These are phyloP conservation scores for Macaria liturata DNA, from an alignment of 2,888 invertebrate species.

Conservation along the genomic window DNA sequence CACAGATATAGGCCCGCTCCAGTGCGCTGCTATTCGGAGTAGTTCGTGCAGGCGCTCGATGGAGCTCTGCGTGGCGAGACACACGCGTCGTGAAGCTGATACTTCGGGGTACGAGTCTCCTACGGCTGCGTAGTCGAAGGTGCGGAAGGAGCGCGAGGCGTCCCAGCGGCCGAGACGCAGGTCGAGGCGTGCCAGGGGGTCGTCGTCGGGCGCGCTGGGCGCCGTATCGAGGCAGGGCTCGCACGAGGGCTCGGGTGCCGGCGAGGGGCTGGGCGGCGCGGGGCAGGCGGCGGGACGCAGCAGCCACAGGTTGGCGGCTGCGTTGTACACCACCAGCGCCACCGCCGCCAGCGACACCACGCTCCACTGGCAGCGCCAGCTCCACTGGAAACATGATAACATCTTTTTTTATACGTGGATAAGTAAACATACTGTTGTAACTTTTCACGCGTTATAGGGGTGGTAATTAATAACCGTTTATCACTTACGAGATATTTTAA, in stretches of 20 bases:
- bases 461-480: no score
- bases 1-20: slow-evolving; percentile 93
- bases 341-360: slow-evolving; percentile 86
- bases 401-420: no score
- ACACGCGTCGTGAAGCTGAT: slow-evolving; percentile 84
- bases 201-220: slow-evolving; percentile 60
- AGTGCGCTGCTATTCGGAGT: slow-evolving; percentile 90
- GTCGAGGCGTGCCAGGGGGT: slow-evolving; percentile 84
- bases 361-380: slow-evolving; percentile 87
- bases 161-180: slow-evolving; percentile 90
- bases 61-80: slow-evolving; percentile 93
- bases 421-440: no score
- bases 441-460: no score
- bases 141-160: slow-evolving; percentile 85
- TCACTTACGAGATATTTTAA: no score
- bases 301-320: slow-evolving; percentile 71
- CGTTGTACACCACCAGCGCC: slow-evolving; percentile 84
- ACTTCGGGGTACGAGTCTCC: slow-evolving; percentile 86
- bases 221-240: slow-evolving; percentile 65
- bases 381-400: slow-evolving; percentile 54
- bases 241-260: slow-evolving; percentile 58
- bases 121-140: slow-evolving; percentile 88
- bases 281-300: slow-evolving; percentile 61
- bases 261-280: slow-evolving; percentile 39
- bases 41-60: slow-evolving; percentile 91